Conservation (phyloP, 2,797 vertebrate genomes). For the Nannoperca australis region DNA sequence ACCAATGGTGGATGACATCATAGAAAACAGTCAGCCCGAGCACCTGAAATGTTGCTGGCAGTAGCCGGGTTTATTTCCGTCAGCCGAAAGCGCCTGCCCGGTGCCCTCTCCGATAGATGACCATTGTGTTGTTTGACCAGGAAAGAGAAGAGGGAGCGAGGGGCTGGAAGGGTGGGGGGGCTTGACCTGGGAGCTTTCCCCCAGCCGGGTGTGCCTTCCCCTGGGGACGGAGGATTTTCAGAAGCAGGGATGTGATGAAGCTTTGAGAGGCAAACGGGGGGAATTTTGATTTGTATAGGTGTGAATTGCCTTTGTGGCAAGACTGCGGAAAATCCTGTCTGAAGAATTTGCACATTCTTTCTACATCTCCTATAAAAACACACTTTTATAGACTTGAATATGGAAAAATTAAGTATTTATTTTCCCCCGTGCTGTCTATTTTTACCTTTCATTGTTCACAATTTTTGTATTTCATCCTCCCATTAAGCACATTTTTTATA, state of each 20-base stretch:
- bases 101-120: slow-evolving; percentile 73
- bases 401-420: background rate
- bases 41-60: slow-evolving; percentile 71
- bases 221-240: slow-evolving; percentile 76
- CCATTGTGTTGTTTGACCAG: slow-evolving; percentile 80
- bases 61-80: slow-evolving; percentile 65
- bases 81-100: slow-evolving; percentile 46
- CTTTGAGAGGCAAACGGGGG: slow-evolving; percentile 56
- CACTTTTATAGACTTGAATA: background rate
- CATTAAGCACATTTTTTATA: background rate
- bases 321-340: background rate
- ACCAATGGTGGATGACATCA: slow-evolving; percentile 51
- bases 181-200: slow-evolving; percentile 71
- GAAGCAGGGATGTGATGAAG: slow-evolving; percentile 72
- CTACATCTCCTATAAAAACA: slow-evolving; percentile 11
- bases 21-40: slow-evolving; percentile 47
- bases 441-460: slow-evolving; percentile 20
- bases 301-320: background rate
- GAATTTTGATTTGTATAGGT: slow-evolving; percentile 32
- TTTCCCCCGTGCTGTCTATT: slow-evolving; percentile 1
- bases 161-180: slow-evolving; percentile 32
- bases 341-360: background rate
- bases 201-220: slow-evolving; percentile 71
- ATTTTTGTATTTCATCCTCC: background rate
- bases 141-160: slow-evolving; percentile 69